These are phyloP conservation scores for Acleris emargana DNA, from an alignment of 2,888 invertebrate species.

Conservation along the genomic window DNA sequence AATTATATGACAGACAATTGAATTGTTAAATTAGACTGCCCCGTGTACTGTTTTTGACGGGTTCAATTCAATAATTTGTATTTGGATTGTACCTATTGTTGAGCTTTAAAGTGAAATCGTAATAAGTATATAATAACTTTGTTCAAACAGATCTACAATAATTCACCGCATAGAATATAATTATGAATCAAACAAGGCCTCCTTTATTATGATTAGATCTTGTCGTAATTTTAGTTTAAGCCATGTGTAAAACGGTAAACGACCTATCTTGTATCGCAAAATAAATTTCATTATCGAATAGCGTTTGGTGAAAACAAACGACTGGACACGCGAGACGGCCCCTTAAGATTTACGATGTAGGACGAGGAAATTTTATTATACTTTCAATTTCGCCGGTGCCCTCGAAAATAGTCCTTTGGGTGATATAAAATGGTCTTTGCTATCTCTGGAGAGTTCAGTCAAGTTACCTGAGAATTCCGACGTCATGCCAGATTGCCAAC, in stretches of 20 bases:
- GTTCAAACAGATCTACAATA: too few species aligned
- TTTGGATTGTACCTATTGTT: too few species aligned
- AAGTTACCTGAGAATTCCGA: conserved; percentile 49
- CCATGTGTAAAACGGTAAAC: conserved; percentile 19
- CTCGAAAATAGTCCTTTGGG: conserved; percentile 51
- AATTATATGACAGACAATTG: too few species aligned
- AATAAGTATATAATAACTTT: too few species aligned
- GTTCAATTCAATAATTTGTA: too few species aligned
- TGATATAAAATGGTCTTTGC: conserved; percentile 47
- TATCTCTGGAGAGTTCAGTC: conserved; percentile 38
- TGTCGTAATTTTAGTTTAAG: too few species aligned
- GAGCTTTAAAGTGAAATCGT: too few species aligned
- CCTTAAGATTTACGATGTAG: conserved; percentile 66
- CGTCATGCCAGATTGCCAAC: conserved; percentile 54
- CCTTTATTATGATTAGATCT: too few species aligned
- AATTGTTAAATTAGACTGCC: too few species aligned
- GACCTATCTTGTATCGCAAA: conserved; percentile 34
- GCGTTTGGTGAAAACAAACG: conserved; percentile 57
- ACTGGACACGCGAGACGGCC: conserved; percentile 54
- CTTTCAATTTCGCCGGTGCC: conserved; percentile 61
- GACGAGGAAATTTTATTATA: conserved; percentile 65
- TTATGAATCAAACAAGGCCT: too few species aligned
- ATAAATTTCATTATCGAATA: conserved; percentile 46
- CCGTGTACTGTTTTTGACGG: too few species aligned
- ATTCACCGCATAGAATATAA: too few species aligned